A percentile compares a stretch with the other conserved stretches of the same genome.
Conservation (phyloP, 2,888 invertebrate genomes). For the Agrotis puta region DNA sequence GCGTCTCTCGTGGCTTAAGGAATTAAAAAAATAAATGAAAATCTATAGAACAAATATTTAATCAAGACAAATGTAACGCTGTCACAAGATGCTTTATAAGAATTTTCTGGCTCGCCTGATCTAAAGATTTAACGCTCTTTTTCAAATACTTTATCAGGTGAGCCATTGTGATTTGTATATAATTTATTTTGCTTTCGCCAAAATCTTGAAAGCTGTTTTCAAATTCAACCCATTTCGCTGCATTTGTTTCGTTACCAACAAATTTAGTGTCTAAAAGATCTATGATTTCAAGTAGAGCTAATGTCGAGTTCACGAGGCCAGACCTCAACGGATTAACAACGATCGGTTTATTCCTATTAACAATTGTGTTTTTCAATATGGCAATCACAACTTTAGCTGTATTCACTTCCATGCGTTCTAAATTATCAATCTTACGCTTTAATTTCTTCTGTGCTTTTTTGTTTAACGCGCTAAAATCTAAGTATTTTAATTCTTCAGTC, state of each 20-base stretch:
- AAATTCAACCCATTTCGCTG: background rate
- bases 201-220: background rate
- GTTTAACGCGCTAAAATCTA: background rate
- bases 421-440: too few relatives aligned
- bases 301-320: background rate
- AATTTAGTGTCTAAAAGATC: background rate
- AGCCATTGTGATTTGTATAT: background rate
- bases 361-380: slow-evolving; percentile 5
- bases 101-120: background rate
- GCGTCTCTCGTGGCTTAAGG: too few relatives aligned
- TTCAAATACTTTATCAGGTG: background rate
- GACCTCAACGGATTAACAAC: background rate
- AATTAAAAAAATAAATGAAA: background rate
- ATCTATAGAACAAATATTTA: background rate
- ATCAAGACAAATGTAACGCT: background rate
- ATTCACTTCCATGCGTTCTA: background rate
- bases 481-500: background rate
- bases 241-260: background rate
- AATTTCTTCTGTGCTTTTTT: background rate
- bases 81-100: background rate
- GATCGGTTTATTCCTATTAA: slow-evolving; percentile 1
- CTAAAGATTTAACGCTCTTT: background rate
- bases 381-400: background rate
- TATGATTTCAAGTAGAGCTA: background rate
- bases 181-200: background rate